Evolutionary conservation across 2,113 vertebrate species (phyloP), one percentile per base, ranked within the genome.

Genomic region (Trachemys scripta): DNA sequence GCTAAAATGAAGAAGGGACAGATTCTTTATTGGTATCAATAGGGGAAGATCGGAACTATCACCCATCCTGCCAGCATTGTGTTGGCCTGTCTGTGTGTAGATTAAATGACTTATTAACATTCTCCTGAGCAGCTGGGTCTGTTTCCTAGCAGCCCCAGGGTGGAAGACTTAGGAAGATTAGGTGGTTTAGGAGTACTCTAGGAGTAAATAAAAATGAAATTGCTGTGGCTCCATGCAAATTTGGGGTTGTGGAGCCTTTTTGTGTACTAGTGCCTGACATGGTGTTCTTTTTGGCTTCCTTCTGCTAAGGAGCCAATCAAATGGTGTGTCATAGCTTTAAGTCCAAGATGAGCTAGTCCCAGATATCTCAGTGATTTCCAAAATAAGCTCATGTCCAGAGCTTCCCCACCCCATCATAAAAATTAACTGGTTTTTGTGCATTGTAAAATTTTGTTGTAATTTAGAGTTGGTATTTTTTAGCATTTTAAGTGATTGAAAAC

Each of bases 281-380:
- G 51, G 16, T 51, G 54, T 80, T 17, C 82, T 3, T 16, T 82
- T n/a, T 50, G 16, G 0, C 4, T 25, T 69, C 54, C 85, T 82
- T 16, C n/a, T 65, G 65, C 10, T 54, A 38, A 38, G 29, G 35
- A 53, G 29, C 84, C 2, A 0, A 78, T 90, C 78, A 57, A 17
- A 57, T 16, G 38, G 1, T 10, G 8, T 42, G 5, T 54, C n/a
- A 20, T 90, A 90, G 8, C 5, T 45, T 82, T 25, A 51, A 92
- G 10, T 82, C 65, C 9, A 19, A 14, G 35, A 72, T 38, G 65
- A 38, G 9, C 31, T 35, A 38, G 35, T 35, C n/a, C 35, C 17
- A 0, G 1, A 35, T 4, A 8, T 6, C 4, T 0, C 51, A 19
- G 1, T n/a, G 4, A 3, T 76, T 57, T 53, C 82, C 82, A 0